Evolutionary conservation across 1,140 invertebrate genomes (phyloP).

Genomic region (Pristionchus pacificus): DNA sequence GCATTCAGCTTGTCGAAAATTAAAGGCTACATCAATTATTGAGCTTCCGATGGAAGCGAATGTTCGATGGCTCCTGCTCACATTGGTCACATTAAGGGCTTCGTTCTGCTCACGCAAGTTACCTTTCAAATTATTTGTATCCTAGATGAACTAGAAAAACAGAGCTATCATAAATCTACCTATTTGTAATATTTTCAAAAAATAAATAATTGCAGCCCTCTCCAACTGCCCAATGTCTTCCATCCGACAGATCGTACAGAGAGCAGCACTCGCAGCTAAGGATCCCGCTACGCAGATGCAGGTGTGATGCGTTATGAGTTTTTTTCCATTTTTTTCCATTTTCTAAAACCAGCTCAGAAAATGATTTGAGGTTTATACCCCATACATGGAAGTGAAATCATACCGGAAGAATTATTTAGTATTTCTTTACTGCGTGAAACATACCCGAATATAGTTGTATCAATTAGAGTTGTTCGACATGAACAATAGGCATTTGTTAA

Average conservation of each 20-base stretch:
- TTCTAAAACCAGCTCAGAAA: background rate
- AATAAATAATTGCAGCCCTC: background rate
- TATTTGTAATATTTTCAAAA: background rate
- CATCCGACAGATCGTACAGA: conserved; percentile 34
- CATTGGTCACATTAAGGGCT: background rate
- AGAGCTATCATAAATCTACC: background rate
- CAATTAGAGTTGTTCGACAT: too few species aligned
- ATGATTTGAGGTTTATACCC: background rate
- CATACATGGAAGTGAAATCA: too few species aligned
- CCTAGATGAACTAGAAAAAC: background rate
- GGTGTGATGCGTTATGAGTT: background rate
- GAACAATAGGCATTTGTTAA: too few species aligned
- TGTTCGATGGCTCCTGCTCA: background rate
- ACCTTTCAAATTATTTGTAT: background rate
- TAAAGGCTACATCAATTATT: too few species aligned
- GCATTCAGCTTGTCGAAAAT: too few species aligned
- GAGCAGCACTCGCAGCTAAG: conserved; percentile 29
- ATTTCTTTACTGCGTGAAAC: too few species aligned
- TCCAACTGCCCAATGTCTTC: conserved; percentile 37
- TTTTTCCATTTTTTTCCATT: background rate
- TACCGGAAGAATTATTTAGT: too few species aligned
- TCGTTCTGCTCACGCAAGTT: background rate
- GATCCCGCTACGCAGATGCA: conserved; percentile 43
- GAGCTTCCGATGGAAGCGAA: background rate
- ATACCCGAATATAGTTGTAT: too few species aligned